phyloP scores from a whole-genome alignment of 2,888 invertebrate species.

The Rhagonycha lutea region DNA sequence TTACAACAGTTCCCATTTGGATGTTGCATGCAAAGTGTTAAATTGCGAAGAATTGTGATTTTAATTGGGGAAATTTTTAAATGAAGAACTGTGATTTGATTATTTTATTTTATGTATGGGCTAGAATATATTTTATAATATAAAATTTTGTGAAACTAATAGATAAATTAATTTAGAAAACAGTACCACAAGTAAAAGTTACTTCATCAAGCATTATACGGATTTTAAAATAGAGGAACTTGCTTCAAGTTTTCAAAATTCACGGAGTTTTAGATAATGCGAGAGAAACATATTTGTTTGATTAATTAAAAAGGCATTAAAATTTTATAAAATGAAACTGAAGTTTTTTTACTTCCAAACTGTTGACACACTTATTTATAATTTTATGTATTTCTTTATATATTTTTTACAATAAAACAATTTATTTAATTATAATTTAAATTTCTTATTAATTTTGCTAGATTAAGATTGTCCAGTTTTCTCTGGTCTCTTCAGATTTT shows the following conservation, averaged over 20 bases:
- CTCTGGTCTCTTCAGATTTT: too few relatives aligned
- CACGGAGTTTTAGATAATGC: background rate
- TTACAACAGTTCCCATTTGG: slow-evolving; percentile 17
- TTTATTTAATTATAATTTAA: too few relatives aligned
- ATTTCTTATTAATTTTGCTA: too few relatives aligned
- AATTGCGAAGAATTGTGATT: background rate
- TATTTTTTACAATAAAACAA: too few relatives aligned
- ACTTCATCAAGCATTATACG: background rate
- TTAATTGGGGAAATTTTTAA: background rate
- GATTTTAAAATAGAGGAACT: background rate
- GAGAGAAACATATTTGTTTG: background rate
- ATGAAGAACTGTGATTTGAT: background rate
- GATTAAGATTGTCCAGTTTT: too few relatives aligned
- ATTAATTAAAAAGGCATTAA: background rate
- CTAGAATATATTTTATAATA: background rate
- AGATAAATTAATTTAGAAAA: background rate
- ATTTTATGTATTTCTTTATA: too few relatives aligned
- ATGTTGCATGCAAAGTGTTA: slow-evolving; percentile 14
- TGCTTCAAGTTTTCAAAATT: background rate
- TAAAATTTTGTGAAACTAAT: background rate
- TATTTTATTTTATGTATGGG: background rate
- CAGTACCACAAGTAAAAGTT: background rate
- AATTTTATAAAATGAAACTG: background rate
- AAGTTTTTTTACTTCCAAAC: too few relatives aligned
- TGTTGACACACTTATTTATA: background rate